These are phyloP conservation scores for Phengaris arion DNA, from an alignment of 2,888 invertebrate genomes.

Conservation along the genomic window DNA sequence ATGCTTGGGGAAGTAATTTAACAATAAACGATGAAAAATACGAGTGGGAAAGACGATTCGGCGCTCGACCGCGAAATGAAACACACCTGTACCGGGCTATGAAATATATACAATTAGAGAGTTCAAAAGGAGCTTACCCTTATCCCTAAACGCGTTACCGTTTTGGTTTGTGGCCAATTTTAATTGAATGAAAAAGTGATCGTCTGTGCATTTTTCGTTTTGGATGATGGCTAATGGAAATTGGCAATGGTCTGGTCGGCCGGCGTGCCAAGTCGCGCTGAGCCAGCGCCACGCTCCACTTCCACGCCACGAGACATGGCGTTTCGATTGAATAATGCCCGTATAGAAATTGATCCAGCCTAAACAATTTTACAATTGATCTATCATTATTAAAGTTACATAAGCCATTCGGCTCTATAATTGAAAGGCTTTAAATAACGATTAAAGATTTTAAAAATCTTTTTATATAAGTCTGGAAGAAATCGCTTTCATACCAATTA, in stretches of 20 bases:
- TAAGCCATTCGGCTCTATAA: background rate
- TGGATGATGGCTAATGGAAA: constrained; percentile 79
- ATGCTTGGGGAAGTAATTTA: constrained; percentile 64
- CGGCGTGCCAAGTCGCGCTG: constrained; percentile 76
- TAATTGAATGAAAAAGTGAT: constrained; percentile 79
- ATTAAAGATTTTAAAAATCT: constrained; percentile 3
- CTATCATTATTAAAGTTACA: constrained; percentile 1
- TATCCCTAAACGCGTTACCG: constrained; percentile 43
- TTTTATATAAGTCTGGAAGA: constrained; percentile 2
- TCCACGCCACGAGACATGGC: constrained; percentile 71
- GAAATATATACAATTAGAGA: constrained; percentile 39
- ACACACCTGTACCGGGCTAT: constrained; percentile 39
- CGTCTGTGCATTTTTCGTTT: constrained; percentile 78
- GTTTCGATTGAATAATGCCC: constrained; percentile 75
- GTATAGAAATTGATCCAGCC: constrained; percentile 64
- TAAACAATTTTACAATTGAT: constrained; percentile 31
- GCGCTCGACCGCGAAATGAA: constrained; percentile 37
- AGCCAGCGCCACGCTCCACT: constrained; percentile 75
- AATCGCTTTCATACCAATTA: constrained; percentile 17
- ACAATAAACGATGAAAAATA: constrained; percentile 56
- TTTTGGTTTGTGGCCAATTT: constrained; percentile 69
- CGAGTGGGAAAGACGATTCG: constrained; percentile 31
- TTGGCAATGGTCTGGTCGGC: constrained; percentile 75
- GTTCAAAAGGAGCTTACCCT: constrained; percentile 42
- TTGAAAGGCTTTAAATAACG: background rate